phyloP scores from a whole-genome alignment of 2,113 vertebrate species.

The Mungos mungo region DNA sequence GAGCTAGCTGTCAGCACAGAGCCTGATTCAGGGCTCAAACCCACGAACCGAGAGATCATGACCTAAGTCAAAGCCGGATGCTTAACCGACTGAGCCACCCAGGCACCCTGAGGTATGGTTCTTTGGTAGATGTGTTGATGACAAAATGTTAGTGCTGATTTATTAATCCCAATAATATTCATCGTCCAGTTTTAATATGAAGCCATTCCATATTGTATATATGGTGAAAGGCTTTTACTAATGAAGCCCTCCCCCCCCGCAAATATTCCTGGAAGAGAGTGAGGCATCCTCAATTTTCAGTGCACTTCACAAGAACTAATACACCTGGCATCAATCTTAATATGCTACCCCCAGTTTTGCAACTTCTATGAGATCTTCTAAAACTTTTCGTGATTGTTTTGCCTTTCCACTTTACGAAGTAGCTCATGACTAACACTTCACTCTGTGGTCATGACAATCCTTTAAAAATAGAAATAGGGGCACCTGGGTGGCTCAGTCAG shows the following conservation, averaged over 20 bases:
- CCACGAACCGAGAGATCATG: too few relatives aligned
- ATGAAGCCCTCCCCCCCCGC: neutral
- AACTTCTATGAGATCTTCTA: neutral
- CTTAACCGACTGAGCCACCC: too few relatives aligned
- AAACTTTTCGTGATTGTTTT: neutral
- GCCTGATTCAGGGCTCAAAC: too few relatives aligned
- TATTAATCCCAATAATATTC: neutral
- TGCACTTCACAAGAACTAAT: neutral
- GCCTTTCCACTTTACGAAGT: neutral
- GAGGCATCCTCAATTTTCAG: neutral
- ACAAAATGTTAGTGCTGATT: neutral
- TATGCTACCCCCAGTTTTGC: too few relatives aligned
- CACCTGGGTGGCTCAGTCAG: too few relatives aligned
- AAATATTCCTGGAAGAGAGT: neutral
- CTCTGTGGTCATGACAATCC: neutral
- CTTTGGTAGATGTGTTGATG: neutral
- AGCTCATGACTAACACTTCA: neutral
- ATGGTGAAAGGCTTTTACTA: neutral
- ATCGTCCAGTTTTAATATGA: neutral
- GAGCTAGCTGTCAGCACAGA: too few relatives aligned
- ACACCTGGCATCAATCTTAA: neutral
- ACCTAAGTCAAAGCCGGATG: too few relatives aligned
- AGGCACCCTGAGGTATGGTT: neutral
- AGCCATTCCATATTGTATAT: neutral
- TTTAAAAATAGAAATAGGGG: neutral